A percentile compares a stretch with the other conserved stretches of the same genome.
Evolutionary conservation across 2,113 vertebrate species (phyloP).

Genomic region (Pelobates fuscus): DNA sequence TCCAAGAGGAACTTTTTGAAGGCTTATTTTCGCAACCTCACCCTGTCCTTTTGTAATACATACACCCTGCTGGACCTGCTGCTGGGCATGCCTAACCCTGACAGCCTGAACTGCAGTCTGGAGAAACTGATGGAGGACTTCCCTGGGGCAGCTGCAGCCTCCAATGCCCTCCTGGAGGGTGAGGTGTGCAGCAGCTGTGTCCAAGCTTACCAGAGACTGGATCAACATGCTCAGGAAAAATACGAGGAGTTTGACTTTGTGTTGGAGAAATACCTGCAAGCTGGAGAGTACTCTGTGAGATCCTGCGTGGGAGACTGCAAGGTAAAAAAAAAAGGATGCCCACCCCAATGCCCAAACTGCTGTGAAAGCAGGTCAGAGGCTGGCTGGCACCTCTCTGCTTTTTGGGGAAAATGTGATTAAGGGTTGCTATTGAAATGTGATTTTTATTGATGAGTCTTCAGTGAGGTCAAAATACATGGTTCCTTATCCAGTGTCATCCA

Average conservation of each 20-base stretch:
- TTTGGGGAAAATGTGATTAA: too few relatives aligned
- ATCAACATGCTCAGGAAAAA: conserved; percentile 90
- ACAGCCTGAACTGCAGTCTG: conserved; percentile 82
- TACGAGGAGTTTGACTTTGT: conserved; percentile 84
- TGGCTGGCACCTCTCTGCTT: background rate
- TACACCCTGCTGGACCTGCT: conserved; percentile 83
- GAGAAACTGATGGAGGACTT: conserved; percentile 75
- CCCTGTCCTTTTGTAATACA: conserved; percentile 81
- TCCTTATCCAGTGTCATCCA: too few relatives aligned
- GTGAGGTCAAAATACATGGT: too few relatives aligned
- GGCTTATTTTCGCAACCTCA: conserved; percentile 81
- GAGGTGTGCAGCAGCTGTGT: conserved; percentile 79
- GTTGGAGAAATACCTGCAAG: conserved; percentile 81
- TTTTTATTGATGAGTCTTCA: too few relatives aligned
- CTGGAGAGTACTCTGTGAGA: conserved; percentile 80
- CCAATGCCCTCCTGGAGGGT: conserved; percentile 68
- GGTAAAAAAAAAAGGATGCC: conserved; percentile 61
- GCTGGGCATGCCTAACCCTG: conserved; percentile 77
- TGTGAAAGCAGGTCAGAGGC: background rate
- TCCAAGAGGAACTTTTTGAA: conserved; percentile 74
- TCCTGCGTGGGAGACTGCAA: conserved; percentile 80
- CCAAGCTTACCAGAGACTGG: conserved; percentile 80
- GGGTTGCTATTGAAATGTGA: too few relatives aligned
- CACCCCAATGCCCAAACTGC: background rate
- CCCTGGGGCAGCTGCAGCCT: conserved; percentile 63